A percentile compares a stretch with the other conserved stretches of the same genome.
Conservation (phyloP, 2,888 invertebrate species). For the Nineta flava region DNA sequence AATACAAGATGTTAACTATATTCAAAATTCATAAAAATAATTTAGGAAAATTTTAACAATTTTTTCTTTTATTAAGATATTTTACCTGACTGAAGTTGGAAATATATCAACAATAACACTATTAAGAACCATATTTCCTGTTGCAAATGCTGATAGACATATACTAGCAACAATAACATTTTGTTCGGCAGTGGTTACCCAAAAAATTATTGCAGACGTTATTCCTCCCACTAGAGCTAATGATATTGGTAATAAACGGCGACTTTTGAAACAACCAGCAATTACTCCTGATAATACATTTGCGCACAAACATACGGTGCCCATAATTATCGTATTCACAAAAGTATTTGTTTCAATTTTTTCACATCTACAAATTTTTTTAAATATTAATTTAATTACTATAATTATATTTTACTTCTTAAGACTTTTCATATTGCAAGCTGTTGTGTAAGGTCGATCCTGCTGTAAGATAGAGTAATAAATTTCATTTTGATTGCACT, state of each 20-base stretch:
- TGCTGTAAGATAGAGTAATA: no score
- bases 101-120: constrained; percentile 24
- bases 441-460: no score
- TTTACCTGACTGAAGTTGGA: constrained; percentile 20
- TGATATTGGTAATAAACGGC: background rate
- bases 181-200: constrained; percentile 36
- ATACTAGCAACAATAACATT: constrained; percentile 39
- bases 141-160: constrained; percentile 32
- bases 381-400: background rate
- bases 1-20: no score
- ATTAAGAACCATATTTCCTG: constrained; percentile 28
- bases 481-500: no score
- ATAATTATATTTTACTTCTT: no score
- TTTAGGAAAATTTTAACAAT: no score
- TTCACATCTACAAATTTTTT: constrained; percentile 26
- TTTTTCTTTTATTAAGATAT: background rate
- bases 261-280: background rate
- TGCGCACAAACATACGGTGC: constrained; percentile 43
- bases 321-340: constrained; percentile 47
- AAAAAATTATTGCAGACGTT: constrained; percentile 41
- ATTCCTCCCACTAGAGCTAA: constrained; percentile 27
- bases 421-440: no score
- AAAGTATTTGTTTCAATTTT: constrained; percentile 44
- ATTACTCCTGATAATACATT: constrained; percentile 40
- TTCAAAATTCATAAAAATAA: no score